These are phyloP conservation scores for Syritta pipiens DNA, from an alignment of 2,888 invertebrate species.

Conservation along the genomic window DNA sequence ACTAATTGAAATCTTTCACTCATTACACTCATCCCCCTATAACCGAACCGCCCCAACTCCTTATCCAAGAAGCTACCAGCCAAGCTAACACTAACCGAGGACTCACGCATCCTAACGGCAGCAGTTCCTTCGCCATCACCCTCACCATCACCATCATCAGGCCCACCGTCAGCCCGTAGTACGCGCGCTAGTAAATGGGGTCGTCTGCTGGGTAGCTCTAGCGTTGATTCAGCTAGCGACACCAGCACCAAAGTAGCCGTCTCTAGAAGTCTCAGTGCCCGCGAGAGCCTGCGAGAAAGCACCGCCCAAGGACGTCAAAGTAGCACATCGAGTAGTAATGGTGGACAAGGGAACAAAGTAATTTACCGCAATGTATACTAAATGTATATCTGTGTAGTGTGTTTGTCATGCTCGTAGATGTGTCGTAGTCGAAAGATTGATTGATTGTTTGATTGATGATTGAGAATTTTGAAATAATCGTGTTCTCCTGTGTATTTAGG, in stretches of 20 bases:
- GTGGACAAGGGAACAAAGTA: slow-evolving; percentile 80
- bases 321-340: slow-evolving; percentile 80
- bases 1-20: slow-evolving; percentile 59
- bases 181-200: slow-evolving; percentile 88
- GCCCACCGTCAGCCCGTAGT: slow-evolving; percentile 81
- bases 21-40: slow-evolving; percentile 23
- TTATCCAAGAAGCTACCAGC: slow-evolving; percentile 79
- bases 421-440: slow-evolving; percentile 3
- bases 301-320: slow-evolving; percentile 79
- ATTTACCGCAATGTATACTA: slow-evolving; percentile 72
- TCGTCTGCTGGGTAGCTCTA: slow-evolving; percentile 88
- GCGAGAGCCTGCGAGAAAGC: slow-evolving; percentile 80
- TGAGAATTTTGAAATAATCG: too few relatives aligned
- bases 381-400: slow-evolving; percentile 52
- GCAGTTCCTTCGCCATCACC: slow-evolving; percentile 78
- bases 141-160: slow-evolving; percentile 79
- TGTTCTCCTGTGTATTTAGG: slow-evolving; percentile 73
- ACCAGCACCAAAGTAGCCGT: slow-evolving; percentile 81
- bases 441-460: background rate
- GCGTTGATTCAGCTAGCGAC: slow-evolving; percentile 87
- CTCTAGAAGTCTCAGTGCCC: slow-evolving; percentile 82
- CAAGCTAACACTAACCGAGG: slow-evolving; percentile 79
- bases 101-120: slow-evolving; percentile 78
- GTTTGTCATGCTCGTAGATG: slow-evolving; percentile 45
- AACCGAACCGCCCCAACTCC: slow-evolving; percentile 24